Evolutionary conservation across 2,888 invertebrate species (phyloP).

Genomic region (Leucoma salicis): DNA sequence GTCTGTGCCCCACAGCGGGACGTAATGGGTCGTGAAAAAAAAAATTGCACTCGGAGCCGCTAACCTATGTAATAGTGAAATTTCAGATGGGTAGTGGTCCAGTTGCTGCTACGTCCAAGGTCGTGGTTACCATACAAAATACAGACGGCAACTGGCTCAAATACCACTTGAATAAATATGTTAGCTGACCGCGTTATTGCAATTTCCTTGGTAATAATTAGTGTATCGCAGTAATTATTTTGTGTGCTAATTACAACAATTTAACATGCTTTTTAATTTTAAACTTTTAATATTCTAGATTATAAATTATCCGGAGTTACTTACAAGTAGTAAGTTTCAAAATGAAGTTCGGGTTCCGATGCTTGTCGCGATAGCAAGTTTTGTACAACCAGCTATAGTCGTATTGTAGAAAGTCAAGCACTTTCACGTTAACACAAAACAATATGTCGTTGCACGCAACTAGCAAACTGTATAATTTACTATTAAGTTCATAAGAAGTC

Average conservation of each 20-base stretch:
- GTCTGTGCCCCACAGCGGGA: too few relatives aligned
- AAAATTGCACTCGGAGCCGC: too few relatives aligned
- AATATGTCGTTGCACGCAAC: slow-evolving; percentile 33
- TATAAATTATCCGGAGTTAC: slow-evolving; percentile 9
- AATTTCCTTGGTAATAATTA: neutral
- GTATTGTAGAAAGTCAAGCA: slow-evolving; percentile 58
- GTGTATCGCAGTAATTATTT: neutral
- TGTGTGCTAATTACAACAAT: neutral
- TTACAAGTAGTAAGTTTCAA: slow-evolving; percentile 18
- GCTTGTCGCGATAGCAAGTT: slow-evolving; percentile 33
- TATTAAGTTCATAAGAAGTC: slow-evolving; percentile 32
- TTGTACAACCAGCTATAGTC: slow-evolving; percentile 25
- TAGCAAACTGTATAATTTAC: slow-evolving; percentile 4
- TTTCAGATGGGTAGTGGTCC: too few relatives aligned
- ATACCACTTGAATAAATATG: neutral
- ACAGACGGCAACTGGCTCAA: too few relatives aligned
- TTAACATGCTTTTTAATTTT: too few relatives aligned
- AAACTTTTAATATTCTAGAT: neutral
- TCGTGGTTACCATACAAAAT: too few relatives aligned
- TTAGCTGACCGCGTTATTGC: neutral
- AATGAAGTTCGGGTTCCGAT: slow-evolving; percentile 26
- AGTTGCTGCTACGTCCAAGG: too few relatives aligned
- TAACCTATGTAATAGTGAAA: too few relatives aligned
- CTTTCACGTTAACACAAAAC: slow-evolving; percentile 49
- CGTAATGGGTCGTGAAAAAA: too few relatives aligned